Conservation (phyloP, 2,888 invertebrate species). For the Mythimna impura region DNA sequence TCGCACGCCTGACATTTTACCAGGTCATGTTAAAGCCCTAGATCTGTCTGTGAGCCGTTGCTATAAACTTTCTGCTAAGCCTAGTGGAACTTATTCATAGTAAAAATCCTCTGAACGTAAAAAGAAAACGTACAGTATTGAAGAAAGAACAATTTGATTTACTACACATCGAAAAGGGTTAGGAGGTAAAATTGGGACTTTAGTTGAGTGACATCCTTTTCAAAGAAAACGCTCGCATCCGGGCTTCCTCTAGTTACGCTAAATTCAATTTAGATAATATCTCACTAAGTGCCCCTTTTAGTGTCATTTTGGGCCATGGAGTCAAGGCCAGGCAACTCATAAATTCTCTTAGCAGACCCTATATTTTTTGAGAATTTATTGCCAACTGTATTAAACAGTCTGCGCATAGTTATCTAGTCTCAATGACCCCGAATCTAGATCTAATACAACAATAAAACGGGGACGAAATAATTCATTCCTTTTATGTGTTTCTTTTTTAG, state of each 20-base stretch:
- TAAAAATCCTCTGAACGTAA: not conserved
- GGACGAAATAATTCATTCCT: constrained; percentile 30
- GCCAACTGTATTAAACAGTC: not conserved
- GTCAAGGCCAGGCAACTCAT: constrained; percentile 11
- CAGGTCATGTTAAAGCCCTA: no score
- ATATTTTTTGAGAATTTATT: constrained; percentile 16
- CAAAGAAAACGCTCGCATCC: constrained; percentile 20
- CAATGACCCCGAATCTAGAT: constrained; percentile 28
- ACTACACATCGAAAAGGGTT: not conserved
- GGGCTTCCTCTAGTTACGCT: constrained; percentile 6
- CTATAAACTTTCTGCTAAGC: not conserved
- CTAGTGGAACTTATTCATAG: not conserved
- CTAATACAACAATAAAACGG: constrained; percentile 36
- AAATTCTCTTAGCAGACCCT: not conserved
- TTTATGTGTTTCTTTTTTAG: constrained; percentile 42
- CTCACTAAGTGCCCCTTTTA: constrained; percentile 43
- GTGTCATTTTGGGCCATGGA: not conserved
- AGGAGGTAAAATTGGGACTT: not conserved
- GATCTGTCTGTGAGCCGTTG: no score
- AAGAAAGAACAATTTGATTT: constrained; percentile 1
- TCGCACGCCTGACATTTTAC: no score
- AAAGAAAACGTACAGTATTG: not conserved
- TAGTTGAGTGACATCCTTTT: constrained; percentile 14
- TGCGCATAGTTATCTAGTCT: constrained; percentile 14
- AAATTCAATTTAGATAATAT: constrained; percentile 48